phyloP scores from a whole-genome alignment of 2,113 vertebrate species.

The Arothron firmamentum region DNA sequence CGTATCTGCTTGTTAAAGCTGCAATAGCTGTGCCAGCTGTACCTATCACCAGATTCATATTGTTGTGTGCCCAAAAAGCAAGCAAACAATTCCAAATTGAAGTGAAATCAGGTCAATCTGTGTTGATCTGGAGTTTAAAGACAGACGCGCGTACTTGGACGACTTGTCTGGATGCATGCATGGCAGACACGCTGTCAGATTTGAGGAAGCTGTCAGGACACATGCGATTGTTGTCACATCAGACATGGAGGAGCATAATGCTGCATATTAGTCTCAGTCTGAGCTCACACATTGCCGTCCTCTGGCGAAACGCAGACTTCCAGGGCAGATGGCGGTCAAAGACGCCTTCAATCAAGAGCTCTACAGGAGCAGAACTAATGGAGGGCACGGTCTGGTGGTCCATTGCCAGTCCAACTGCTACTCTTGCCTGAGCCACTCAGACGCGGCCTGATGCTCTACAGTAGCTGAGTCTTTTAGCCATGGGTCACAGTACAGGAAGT shows the following conservation, averaged over 20 bases:
- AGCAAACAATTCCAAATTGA: too few species aligned
- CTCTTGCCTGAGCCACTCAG: slow-evolving; percentile 30
- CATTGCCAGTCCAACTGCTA: slow-evolving; percentile 54
- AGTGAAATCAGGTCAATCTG: too few species aligned
- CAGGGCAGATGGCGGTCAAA: slow-evolving; percentile 59
- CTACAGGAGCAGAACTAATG: slow-evolving; percentile 56
- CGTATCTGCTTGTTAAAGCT: too few species aligned
- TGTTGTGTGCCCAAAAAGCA: too few species aligned
- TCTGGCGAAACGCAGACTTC: slow-evolving; percentile 23
- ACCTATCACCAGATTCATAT: too few species aligned
- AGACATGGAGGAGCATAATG: background rate
- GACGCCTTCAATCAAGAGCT: slow-evolving; percentile 39
- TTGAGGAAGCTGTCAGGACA: background rate
- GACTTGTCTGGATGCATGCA: too few species aligned
- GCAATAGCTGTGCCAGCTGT: too few species aligned
- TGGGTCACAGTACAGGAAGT: background rate
- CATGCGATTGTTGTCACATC: background rate
- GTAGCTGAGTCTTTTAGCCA: slow-evolving; percentile 37
- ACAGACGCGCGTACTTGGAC: too few species aligned
- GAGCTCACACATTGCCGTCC: slow-evolving; percentile 8
- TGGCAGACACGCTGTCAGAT: too few species aligned
- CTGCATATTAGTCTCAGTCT: slow-evolving; percentile 1
- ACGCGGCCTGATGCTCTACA: slow-evolving; percentile 36
- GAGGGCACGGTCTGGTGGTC: slow-evolving; percentile 51
- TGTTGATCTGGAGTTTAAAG: too few species aligned